Base-by-base conservation (phyloP, 1,140 invertebrate genomes). In the Bombus picipes region DNA sequence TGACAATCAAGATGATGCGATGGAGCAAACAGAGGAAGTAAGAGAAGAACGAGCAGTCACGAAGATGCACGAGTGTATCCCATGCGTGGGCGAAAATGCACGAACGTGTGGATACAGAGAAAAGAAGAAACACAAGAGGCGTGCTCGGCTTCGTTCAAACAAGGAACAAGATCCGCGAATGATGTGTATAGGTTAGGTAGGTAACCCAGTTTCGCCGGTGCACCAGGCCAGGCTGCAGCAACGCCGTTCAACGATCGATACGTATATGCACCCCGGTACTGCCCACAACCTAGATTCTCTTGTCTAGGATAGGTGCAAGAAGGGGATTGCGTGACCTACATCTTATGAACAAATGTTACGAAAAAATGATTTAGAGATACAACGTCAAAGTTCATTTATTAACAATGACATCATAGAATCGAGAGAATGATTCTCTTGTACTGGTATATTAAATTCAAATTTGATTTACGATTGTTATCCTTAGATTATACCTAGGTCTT, bases 181-280 rank as follows among this genome's bases (percentile, higher is more conserved):
- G 76, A 85, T 74, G 71, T 71, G 84, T 87, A 88, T 86, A 87
- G 88, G 87, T 93, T 89, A 87, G 93, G 91, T 92, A 88, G 90
- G 90, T 94, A 94, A 94, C 93, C 94, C 88, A 94, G 93, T 94
- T 94, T 94, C 82, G 81, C 84, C 91, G 88, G 87, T 93, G 92
- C 92, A 92, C 90, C 92, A 92, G 92, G 91, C 90, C 91, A 92
- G 83, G 84, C 90, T 91, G 92, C 92, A 91, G 92, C 85, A 81
- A 78, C 83, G 72, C 68, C 87, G 88, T 87, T 88, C 65, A 73
- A 72, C 83, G 89, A 91, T 91, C 90, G 89, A 91, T 91, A 91
- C 87, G 87, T 91, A 92, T 91, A 91, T 91, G 90, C 90, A 91
- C 83, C 76, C 47, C 81, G 84, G 84, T 75, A 78, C 85, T 85